These are phyloP conservation scores for Karalla daura DNA, from an alignment of 2,797 vertebrate species.

Conservation along the genomic window DNA sequence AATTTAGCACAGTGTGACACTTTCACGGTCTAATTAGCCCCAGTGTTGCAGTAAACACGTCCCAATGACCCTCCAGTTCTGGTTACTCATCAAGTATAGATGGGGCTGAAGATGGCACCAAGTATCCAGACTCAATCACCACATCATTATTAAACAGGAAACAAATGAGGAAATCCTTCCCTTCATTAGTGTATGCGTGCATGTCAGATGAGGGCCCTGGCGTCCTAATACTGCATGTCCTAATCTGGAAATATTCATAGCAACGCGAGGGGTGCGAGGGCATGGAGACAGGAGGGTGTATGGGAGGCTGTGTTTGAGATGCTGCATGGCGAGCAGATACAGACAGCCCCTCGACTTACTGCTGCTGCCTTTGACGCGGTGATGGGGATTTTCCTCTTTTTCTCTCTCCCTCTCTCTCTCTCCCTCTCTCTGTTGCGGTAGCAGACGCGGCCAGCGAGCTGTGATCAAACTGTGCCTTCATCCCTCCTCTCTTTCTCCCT, in stretches of 20 bases:
- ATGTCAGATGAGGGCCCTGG: background rate
- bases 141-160: slow-evolving; percentile 1
- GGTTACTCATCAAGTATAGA: slow-evolving; percentile 78
- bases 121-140: slow-evolving; percentile 3
- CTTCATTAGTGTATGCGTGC: background rate
- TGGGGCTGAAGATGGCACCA: slow-evolving; percentile 48
- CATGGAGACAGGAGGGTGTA: slow-evolving; percentile 1
- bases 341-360: slow-evolving; percentile 36
- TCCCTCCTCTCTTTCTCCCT: slow-evolving; percentile 38
- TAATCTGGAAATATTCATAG: background rate
- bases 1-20: slow-evolving; percentile 78
- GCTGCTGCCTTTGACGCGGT: slow-evolving; percentile 56
- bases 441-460: slow-evolving; percentile 77
- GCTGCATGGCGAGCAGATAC: slow-evolving; percentile 29
- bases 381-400: slow-evolving; percentile 74
- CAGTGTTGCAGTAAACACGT: slow-evolving; percentile 78
- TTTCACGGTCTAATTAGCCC: slow-evolving; percentile 81
- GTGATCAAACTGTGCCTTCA: slow-evolving; percentile 78
- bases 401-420: slow-evolving; percentile 21
- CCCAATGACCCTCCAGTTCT: slow-evolving; percentile 71
- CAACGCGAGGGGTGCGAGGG: background rate
- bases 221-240: background rate
- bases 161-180: slow-evolving; percentile 5
- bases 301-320: slow-evolving; percentile 39
- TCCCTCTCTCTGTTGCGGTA: slow-evolving; percentile 62